These are phyloP conservation scores for Meleagris gallopavo DNA, from an alignment of 2,113 vertebrate genomes.

Conservation along the genomic window DNA sequence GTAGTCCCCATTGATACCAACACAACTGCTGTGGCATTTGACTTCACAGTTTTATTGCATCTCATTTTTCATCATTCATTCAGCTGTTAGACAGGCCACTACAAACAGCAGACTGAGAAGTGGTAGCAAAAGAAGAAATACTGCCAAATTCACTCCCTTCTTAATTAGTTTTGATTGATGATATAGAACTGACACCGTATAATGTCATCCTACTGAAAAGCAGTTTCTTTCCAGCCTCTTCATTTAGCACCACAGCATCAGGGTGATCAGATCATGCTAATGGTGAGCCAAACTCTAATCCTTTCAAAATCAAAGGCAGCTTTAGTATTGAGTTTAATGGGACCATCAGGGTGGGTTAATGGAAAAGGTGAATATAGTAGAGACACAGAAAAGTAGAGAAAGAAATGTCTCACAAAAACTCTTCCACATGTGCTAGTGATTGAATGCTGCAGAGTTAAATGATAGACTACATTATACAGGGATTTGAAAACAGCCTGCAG, in stretches of 20 bases:
- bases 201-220: neutral
- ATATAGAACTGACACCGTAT: neutral
- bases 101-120: neutral
- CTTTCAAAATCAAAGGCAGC: neutral
- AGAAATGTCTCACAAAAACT: neutral
- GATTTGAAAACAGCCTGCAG: conserved; percentile 6
- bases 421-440: neutral
- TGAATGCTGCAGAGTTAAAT: neutral
- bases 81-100: neutral
- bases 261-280: neutral
- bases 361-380: neutral
- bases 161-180: neutral
- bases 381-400: neutral
- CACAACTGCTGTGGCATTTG: neutral
- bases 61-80: conserved; percentile 13
- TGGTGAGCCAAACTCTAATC: neutral
- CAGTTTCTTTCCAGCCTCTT: neutral
- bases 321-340: neutral
- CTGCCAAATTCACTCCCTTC: neutral
- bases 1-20: neutral
- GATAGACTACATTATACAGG: neutral
- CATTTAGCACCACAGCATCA: neutral
- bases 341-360: neutral
- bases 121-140: neutral
- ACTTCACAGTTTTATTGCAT: neutral